A percentile compares a stretch with the other conserved stretches of the same genome.
Conservation (phyloP, 1,140 invertebrate species). For the Apis mellifera region Amel_HAv3.1 CM009943.2:4558501-4559000, state of each 20-base stretch:
- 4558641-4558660: conserved; percentile 39
- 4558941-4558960: conserved; percentile 36
- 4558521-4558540: conserved; percentile 46
- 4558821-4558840: conserved; percentile 45
- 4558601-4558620: conserved; percentile 52
- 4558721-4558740: conserved; percentile 40
- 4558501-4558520: conserved; percentile 47
- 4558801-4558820: conserved; percentile 45
- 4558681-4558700: conserved; percentile 45
- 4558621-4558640: conserved; percentile 58
- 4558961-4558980: conserved; percentile 55
- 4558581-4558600: conserved; percentile 18
- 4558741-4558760: conserved; percentile 54
- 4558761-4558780: conserved; percentile 41
- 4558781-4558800: conserved; percentile 43
- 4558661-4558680: conserved; percentile 49
- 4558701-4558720: conserved; percentile 42
- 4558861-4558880: conserved; percentile 39
- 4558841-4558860: conserved; percentile 14
- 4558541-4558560: conserved; percentile 58
- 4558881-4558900: conserved; percentile 45
- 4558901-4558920: conserved; percentile 35
- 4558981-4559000: conserved; percentile 41
- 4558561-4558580: conserved; percentile 49
- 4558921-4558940: conserved; percentile 43